Evolutionary conservation across 2,113 vertebrate genomes (phyloP).

Genomic region (Mionectes macconnelli): DNA sequence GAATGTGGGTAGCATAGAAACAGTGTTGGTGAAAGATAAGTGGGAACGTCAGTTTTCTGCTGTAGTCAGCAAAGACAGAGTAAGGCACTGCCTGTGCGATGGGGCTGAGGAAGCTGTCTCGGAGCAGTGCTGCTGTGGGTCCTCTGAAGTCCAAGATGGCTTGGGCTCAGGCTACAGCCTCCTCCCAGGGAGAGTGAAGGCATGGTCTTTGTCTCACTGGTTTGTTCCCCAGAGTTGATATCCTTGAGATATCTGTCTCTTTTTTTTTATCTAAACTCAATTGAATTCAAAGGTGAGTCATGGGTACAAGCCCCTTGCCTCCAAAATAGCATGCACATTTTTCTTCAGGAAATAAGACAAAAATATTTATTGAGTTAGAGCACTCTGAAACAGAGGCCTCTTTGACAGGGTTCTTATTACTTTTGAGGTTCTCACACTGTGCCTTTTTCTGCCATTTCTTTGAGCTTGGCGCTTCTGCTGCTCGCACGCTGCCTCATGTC

Average conservation of each 20-base stretch:
- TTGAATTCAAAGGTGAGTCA: background rate
- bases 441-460: background rate
- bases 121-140: background rate
- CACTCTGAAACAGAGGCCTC: background rate
- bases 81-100: background rate
- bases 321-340: background rate
- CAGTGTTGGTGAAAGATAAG: background rate
- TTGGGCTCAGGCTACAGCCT: background rate
- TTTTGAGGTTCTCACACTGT: background rate
- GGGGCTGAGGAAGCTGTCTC: background rate
- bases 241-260: background rate
- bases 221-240: background rate
- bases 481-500: background rate
- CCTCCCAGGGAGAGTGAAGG: background rate
- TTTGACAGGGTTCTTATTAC: background rate
- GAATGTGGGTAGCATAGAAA: background rate
- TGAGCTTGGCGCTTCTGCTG: background rate
- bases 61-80: background rate
- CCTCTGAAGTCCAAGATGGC: background rate
- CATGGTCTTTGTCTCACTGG: background rate
- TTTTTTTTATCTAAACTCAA: background rate
- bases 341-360: background rate
- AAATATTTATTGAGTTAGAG: background rate
- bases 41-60: background rate
- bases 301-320: accelerated